Percentiles rank a stretch among this genome's conserved stretches.
Conservation (phyloP, 1,140 invertebrate species). For the Harlomillsia oculata region DNA sequence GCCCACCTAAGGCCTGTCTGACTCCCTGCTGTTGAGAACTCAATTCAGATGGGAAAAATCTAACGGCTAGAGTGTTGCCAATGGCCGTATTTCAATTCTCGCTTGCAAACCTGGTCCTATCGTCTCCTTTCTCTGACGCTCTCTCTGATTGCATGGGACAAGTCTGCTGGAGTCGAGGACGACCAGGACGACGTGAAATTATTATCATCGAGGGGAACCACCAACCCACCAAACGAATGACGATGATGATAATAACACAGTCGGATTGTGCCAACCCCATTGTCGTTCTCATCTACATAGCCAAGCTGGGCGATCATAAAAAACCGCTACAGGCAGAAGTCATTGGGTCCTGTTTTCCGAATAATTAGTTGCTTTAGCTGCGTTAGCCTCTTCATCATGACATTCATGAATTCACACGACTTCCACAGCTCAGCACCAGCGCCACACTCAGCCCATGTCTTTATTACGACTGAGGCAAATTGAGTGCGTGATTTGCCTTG, state of each 20-base stretch:
- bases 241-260: constrained; percentile 15
- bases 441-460: too few species aligned
- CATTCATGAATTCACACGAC: background rate
- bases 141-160: constrained; percentile 10
- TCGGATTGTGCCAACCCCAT: constrained; percentile 10
- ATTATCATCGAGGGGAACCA: constrained; percentile 20
- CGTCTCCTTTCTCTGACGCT: background rate
- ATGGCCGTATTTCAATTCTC: constrained; percentile 19
- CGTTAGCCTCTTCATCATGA: too few species aligned
- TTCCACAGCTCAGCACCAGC: too few species aligned
- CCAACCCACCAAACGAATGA: constrained; percentile 8
- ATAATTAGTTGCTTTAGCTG: constrained; percentile 7
- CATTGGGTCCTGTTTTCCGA: background rate
- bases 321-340: constrained; percentile 5
- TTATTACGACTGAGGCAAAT: too few species aligned
- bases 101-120: background rate
- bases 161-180: too few species aligned
- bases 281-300: constrained; percentile 10
- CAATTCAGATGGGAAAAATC: constrained; percentile 31
- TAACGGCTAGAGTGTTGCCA: constrained; percentile 29
- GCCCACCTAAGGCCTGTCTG: constrained; percentile 30
- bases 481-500: constrained; percentile 9
- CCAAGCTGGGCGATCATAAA: background rate
- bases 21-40: constrained; percentile 34
- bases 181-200: constrained; percentile 9